These are phyloP conservation scores for Pyrocoelia pectoralis DNA, from an alignment of 2,888 invertebrate species.

Conservation along the genomic window DNA sequence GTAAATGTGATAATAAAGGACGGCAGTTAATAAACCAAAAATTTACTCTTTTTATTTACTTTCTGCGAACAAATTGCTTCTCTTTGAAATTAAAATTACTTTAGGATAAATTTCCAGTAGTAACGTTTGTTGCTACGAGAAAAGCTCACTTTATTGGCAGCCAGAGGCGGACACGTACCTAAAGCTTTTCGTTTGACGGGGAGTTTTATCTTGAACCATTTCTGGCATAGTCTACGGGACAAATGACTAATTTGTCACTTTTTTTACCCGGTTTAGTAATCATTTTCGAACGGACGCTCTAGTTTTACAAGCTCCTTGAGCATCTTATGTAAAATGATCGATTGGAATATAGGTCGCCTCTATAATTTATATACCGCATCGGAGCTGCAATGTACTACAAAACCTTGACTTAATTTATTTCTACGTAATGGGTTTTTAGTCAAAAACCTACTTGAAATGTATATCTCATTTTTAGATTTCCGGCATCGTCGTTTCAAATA, in stretches of 20 bases:
- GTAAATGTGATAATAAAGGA: neutral
- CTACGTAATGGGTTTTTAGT: constrained; percentile 23
- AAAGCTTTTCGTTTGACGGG: constrained; percentile 49
- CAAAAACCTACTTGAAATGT: constrained; percentile 27
- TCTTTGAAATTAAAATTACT: constrained; percentile 16
- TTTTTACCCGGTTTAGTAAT: constrained; percentile 41
- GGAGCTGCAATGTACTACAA: constrained; percentile 12
- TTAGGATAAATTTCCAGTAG: constrained; percentile 13
- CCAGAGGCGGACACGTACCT: constrained; percentile 49
- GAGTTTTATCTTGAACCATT: constrained; percentile 50
- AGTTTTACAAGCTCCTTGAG: constrained; percentile 21
- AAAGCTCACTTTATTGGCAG: constrained; percentile 44
- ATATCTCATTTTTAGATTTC: constrained; percentile 36
- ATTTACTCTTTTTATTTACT: neutral
- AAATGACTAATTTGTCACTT: constrained; percentile 48
- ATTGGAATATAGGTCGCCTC: constrained; percentile 8
- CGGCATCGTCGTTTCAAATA: constrained; percentile 23
- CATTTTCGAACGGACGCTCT: constrained; percentile 38
- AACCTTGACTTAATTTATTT: constrained; percentile 26
- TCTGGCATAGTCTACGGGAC: constrained; percentile 42
- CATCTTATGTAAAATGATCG: constrained; percentile 13
- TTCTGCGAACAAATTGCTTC: neutral
- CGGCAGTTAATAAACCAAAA: neutral
- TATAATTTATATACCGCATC: constrained; percentile 1
- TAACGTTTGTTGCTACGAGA: constrained; percentile 23